These are phyloP conservation scores for Bos javanicus DNA, from an alignment of 2,113 vertebrate genomes.

Conservation along the genomic window DNA sequence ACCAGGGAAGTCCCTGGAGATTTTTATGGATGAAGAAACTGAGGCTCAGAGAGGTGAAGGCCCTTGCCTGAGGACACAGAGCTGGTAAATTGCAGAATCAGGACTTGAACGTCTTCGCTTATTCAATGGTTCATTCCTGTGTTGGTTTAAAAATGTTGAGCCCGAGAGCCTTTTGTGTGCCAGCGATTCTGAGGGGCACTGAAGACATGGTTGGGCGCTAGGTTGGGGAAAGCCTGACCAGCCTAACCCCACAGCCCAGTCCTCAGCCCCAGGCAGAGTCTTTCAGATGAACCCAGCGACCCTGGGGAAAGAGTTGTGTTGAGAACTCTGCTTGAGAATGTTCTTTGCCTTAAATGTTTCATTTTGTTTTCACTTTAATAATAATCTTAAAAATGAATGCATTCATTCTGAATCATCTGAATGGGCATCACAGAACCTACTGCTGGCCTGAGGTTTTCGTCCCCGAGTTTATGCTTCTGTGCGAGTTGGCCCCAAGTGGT, in stretches of 20 bases:
- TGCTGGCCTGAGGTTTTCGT: background rate
- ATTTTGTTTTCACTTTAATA: conserved; percentile 40
- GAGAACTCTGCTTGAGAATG: background rate
- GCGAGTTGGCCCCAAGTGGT: background rate
- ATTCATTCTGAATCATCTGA: background rate
- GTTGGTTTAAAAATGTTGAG: background rate
- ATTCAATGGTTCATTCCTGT: background rate
- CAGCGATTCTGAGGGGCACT: background rate
- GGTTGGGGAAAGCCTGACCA: background rate
- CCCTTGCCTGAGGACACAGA: background rate
- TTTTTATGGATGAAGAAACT: background rate
- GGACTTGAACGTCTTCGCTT: background rate
- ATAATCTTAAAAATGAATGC: background rate
- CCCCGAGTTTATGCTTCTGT: background rate
- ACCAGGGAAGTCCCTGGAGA: background rate
- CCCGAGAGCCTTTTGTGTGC: background rate
- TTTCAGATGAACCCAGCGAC: background rate
- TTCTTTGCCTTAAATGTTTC: background rate
- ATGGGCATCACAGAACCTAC: background rate
- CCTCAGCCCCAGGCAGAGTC: background rate
- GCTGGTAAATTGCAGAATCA: background rate
- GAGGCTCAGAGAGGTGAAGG: background rate
- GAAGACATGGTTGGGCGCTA: background rate
- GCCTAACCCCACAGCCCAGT: background rate
- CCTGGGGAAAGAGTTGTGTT: background rate